phyloP scores from a whole-genome alignment of 2,113 vertebrate species.

The Ctenodactylus gundi region DNA sequence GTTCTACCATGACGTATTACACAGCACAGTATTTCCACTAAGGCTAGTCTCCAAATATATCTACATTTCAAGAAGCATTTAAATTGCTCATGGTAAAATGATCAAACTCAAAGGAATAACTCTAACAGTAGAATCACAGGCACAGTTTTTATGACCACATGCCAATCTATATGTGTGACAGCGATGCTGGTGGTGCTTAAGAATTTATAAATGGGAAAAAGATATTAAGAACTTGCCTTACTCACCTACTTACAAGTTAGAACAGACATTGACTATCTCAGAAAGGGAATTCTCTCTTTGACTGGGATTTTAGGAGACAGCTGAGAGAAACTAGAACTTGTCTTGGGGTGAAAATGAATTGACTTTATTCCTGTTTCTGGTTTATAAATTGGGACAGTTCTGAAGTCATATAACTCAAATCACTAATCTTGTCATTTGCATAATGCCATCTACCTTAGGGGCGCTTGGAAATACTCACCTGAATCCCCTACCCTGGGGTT shows the following conservation, averaged over 20 bases:
- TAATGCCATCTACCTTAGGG: not conserved
- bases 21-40: not conserved
- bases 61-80: not conserved
- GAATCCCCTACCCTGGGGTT: not conserved
- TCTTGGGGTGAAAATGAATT: not conserved
- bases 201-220: not conserved
- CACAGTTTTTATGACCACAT: not conserved
- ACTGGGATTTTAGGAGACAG: not conserved
- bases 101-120: not conserved
- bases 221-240: not conserved
- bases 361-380: not conserved
- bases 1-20: not conserved
- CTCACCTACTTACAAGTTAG: not conserved
- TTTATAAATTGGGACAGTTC: not conserved
- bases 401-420: not conserved
- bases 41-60: not conserved
- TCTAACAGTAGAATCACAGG: not conserved
- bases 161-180: not conserved
- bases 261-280: not conserved
- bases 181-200: not conserved
- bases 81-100: not conserved
- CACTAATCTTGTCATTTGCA: not conserved
- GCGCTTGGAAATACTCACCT: not conserved
- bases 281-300: not conserved
- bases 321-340: not conserved